A percentile compares a stretch with the other conserved stretches of the same genome.
phyloP scores from a whole-genome alignment of 2,797 vertebrate species.

The Sebastes paucispinis region DNA sequence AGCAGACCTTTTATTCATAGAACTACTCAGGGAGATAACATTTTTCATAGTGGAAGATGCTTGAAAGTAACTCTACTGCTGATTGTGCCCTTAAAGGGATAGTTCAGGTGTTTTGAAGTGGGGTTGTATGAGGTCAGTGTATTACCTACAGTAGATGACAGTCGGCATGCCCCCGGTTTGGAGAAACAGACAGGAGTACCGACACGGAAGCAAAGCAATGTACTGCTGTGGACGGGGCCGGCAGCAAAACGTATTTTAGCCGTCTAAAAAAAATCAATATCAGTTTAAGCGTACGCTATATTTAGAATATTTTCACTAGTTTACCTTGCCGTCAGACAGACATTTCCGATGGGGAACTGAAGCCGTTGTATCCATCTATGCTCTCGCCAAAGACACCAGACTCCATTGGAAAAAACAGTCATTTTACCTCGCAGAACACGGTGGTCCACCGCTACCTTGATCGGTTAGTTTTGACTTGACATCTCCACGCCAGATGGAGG shows the following conservation, averaged over 20 bases:
- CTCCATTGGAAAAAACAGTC: rapidly evolving
- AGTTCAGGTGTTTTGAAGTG: neutral
- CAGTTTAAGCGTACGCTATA: too few relatives aligned
- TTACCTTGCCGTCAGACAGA: too few relatives aligned
- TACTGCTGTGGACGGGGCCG: neutral
- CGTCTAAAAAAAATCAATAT: neutral
- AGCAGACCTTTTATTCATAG: neutral
- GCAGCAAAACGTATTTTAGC: neutral
- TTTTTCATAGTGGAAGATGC: neutral
- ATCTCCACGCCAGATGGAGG: constrained; percentile 23
- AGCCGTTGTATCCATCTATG: too few relatives aligned
- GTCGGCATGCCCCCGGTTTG: neutral
- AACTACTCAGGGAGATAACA: neutral
- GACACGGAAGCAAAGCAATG: neutral
- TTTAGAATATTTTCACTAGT: too few relatives aligned
- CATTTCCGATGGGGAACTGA: neutral
- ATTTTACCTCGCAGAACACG: too few relatives aligned
- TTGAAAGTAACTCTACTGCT: neutral
- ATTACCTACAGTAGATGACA: neutral
- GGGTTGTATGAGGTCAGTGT: neutral
- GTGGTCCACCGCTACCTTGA: too few relatives aligned
- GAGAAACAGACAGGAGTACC: neutral
- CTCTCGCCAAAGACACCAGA: neutral
- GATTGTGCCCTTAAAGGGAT: neutral
- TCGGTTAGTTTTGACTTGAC: neutral